phyloP scores from a whole-genome alignment of 2,113 vertebrate genomes.

The Amazona vittata region DNA sequence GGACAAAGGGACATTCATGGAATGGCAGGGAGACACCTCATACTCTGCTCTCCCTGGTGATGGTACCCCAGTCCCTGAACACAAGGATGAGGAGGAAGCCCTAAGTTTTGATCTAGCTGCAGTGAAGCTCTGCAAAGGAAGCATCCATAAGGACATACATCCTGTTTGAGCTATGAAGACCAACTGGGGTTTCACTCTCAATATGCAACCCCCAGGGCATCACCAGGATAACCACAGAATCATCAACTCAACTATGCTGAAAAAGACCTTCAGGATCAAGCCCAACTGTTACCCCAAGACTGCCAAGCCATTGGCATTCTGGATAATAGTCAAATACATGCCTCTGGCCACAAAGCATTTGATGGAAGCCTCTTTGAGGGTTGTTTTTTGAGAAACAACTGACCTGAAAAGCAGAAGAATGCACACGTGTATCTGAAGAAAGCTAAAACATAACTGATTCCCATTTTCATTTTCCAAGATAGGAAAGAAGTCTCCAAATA shows the following conservation, averaged over 20 bases:
- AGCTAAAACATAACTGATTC: neutral
- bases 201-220: accelerated
- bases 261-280: too few species aligned
- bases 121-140: neutral
- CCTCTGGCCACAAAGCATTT: neutral
- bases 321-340: neutral
- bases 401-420: neutral
- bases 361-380: neutral
- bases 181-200: neutral
- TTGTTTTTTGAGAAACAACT: neutral
- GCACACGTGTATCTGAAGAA: neutral
- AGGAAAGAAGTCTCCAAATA: neutral
- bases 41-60: accelerated
- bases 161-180: neutral
- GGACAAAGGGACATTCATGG: accelerated
- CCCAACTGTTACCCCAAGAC: too few species aligned
- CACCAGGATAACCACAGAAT: neutral
- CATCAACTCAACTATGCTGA: too few species aligned
- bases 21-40: accelerated
- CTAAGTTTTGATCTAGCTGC: neutral
- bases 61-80: accelerated
- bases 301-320: too few species aligned
- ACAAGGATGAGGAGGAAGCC: neutral
- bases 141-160: accelerated
- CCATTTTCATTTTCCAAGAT: neutral